phyloP scores from a whole-genome alignment of 2,888 invertebrate species.

The Mythimna ferrago region DNA sequence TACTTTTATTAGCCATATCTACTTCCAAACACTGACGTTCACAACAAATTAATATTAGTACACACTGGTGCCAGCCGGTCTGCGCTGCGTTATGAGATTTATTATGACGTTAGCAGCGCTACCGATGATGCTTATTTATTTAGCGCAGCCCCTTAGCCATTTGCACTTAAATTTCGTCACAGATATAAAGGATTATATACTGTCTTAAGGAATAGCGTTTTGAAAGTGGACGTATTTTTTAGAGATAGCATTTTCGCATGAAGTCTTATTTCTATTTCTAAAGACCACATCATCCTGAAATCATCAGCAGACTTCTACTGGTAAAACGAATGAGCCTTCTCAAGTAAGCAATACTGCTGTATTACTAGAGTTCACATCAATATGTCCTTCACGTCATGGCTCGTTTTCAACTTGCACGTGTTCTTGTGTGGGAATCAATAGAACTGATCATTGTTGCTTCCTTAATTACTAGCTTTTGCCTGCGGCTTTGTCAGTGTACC shows the following conservation, averaged over 20 bases:
- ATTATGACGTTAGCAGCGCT: not conserved
- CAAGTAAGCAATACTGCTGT: not conserved
- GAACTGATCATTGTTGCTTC: not conserved
- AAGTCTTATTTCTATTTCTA: not conserved
- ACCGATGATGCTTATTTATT: not conserved
- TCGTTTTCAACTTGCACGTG: not conserved
- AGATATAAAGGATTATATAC: not conserved
- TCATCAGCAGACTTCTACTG: not conserved
- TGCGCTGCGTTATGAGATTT: constrained; percentile 8
- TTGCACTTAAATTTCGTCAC: not conserved
- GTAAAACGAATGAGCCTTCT: too few species aligned
- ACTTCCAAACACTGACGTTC: not conserved
- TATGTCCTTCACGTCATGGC: not conserved
- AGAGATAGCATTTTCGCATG: not conserved
- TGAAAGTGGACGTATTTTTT: not conserved
- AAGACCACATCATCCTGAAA: not conserved
- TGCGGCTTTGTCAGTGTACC: too few species aligned
- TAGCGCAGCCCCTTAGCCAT: not conserved
- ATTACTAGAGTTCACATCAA: not conserved
- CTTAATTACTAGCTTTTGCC: not conserved
- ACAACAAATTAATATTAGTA: constrained; percentile 11
- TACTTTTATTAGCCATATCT: not conserved
- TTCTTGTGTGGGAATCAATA: not conserved
- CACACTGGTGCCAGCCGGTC: constrained; percentile 20
- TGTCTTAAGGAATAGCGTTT: not conserved